Evolutionary conservation across 2,797 vertebrate genomes (phyloP).

Genomic region (Distichodus sexfasciatus): DNA sequence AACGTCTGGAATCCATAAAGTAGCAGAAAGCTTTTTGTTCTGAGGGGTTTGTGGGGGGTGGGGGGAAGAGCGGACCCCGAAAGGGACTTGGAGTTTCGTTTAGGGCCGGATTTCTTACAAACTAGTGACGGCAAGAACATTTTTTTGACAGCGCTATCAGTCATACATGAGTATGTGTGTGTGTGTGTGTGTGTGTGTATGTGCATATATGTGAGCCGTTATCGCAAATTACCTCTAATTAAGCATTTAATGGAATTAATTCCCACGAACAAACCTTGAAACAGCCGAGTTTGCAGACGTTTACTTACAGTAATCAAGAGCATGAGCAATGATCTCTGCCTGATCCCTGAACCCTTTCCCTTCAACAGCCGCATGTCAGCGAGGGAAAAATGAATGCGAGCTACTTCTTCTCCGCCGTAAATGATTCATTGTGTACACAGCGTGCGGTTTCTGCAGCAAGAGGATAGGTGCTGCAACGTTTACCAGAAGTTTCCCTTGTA

Average conservation of each 20-base stretch:
- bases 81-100: not conserved
- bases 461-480: not conserved
- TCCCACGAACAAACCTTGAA: slow-evolving; percentile 29
- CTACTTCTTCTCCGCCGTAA: not conserved
- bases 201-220: not conserved
- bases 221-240: not conserved
- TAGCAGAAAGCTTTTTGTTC: slow-evolving; percentile 3
- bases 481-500: slow-evolving; percentile 15
- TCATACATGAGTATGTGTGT: too few species aligned
- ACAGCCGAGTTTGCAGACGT: slow-evolving; percentile 46
- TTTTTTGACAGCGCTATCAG: not conserved
- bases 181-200: too few species aligned
- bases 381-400: slow-evolving; percentile 9
- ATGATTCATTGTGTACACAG: not conserved
- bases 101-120: not conserved
- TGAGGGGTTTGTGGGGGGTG: too few species aligned
- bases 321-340: slow-evolving; percentile 10
- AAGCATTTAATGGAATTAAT: slow-evolving; percentile 14
- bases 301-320: slow-evolving; percentile 22
- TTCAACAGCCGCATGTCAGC: not conserved
- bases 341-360: not conserved
- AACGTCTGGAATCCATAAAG: slow-evolving; percentile 43
- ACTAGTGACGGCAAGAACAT: not conserved
- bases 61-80: not conserved
- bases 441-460: not conserved